A percentile compares a stretch with the other conserved stretches of the same genome.
phyloP scores from a whole-genome alignment of 1,140 invertebrate species.

The Amyelois transitella region DNA sequence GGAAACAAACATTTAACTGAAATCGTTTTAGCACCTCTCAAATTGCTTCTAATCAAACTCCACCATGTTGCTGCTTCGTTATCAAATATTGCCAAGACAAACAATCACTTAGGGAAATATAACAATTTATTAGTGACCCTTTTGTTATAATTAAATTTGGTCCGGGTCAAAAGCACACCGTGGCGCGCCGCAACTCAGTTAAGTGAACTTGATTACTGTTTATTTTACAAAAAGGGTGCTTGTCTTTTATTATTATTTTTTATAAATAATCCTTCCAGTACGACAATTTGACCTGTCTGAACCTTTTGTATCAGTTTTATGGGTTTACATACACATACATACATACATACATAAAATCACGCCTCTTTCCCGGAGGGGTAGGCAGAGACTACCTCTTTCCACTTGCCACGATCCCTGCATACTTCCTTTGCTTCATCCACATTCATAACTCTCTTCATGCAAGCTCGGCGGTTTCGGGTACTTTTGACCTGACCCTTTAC shows the following conservation, averaged over 20 bases:
- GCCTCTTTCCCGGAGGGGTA: too few relatives aligned
- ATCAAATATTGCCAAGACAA: background rate
- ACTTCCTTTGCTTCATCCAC: too few relatives aligned
- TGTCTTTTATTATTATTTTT: slow-evolving; percentile 1
- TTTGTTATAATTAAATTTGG: slow-evolving; percentile 3
- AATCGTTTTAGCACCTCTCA: too few relatives aligned
- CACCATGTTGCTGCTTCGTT: background rate
- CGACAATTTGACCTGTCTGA: background rate
- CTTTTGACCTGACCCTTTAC: too few relatives aligned
- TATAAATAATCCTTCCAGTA: background rate
- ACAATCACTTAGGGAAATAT: background rate
- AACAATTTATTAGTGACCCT: background rate
- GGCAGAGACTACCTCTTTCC: too few relatives aligned
- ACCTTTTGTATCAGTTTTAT: background rate
- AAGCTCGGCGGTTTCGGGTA: too few relatives aligned
- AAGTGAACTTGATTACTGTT: slow-evolving; percentile 2
- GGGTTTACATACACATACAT: background rate
- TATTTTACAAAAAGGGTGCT: slow-evolving; percentile 2
- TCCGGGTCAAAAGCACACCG: background rate
- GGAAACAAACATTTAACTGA: too few relatives aligned
- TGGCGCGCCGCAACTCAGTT: background rate
- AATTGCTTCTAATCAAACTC: too few relatives aligned
- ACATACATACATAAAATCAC: background rate
- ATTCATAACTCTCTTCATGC: too few relatives aligned
- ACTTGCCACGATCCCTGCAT: too few relatives aligned